Evolutionary conservation across 2,888 invertebrate genomes (phyloP).

Genomic region (Netelia melanura): DNA sequence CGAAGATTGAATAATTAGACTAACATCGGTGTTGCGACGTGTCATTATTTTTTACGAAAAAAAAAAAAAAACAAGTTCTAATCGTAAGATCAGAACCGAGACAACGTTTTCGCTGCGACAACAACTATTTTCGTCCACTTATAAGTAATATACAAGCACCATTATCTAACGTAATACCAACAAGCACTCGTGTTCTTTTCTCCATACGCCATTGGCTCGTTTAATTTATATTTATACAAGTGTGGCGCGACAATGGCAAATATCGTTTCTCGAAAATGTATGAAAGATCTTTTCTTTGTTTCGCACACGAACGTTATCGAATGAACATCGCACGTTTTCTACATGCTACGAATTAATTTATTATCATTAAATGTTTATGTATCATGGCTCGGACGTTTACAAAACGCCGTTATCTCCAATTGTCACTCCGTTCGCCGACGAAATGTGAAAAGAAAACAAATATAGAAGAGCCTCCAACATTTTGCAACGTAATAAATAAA

Average conservation of each 20-base stretch:
- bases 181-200: conserved; percentile 37
- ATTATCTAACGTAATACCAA: conserved; percentile 46
- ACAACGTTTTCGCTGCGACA: not conserved
- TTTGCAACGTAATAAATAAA: conserved; percentile 55
- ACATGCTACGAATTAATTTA: conserved; percentile 43
- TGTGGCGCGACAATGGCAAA: conserved; percentile 52
- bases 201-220: conserved; percentile 20
- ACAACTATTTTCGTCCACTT: conserved; percentile 20
- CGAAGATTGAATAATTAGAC: not conserved
- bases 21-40: conserved; percentile 1
- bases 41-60: not conserved
- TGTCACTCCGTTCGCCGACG: conserved; percentile 13
- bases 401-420: not conserved
- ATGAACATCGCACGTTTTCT: conserved; percentile 27
- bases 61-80: not conserved
- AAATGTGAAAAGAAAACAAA: conserved; percentile 31
- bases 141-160: conserved; percentile 61
- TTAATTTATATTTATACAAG: conserved; percentile 63
- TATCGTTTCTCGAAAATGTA: conserved; percentile 50
- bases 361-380: conserved; percentile 28
- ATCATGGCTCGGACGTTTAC: not conserved
- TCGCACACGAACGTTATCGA: conserved; percentile 39
- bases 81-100: conserved; percentile 2
- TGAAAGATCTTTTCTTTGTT: conserved; percentile 22
- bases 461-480: not conserved